phyloP scores from a whole-genome alignment of 1,140 invertebrate genomes.

The Drosophila pallidifrons region DNA sequence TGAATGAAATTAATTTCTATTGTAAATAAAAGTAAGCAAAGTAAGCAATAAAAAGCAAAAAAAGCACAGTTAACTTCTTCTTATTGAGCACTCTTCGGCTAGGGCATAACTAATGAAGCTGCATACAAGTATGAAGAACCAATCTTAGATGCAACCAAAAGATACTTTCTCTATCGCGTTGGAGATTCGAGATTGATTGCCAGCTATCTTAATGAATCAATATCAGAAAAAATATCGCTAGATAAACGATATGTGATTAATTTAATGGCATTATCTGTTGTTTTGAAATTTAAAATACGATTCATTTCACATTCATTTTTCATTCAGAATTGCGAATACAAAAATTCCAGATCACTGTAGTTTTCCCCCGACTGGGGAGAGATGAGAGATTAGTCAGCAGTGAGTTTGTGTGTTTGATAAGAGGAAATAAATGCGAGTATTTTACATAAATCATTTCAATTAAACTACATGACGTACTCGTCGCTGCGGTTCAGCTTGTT shows the following conservation, averaged over 20 bases:
- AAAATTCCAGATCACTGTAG: slow-evolving; percentile 7
- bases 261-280: slow-evolving; percentile 1
- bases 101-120: slow-evolving; percentile 28
- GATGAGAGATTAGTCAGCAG: slow-evolving; percentile 51
- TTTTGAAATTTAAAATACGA: slow-evolving; percentile 10
- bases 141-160: neutral
- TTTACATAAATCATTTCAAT: slow-evolving; percentile 70
- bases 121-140: neutral
- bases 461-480: slow-evolving; percentile 63
- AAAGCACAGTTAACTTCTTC: slow-evolving; percentile 46
- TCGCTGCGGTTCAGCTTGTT: slow-evolving; percentile 16
- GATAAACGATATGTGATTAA: slow-evolving; percentile 5
- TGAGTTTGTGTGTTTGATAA: neutral
- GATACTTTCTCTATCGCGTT: slow-evolving; percentile 8
- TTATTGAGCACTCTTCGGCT: slow-evolving; percentile 17
- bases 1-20: slow-evolving; percentile 82
- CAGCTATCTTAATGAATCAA: neutral
- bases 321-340: slow-evolving; percentile 5
- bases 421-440: slow-evolving; percentile 37
- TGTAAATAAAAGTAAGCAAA: slow-evolving; percentile 58
- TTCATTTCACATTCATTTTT: slow-evolving; percentile 1
- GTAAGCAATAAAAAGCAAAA: slow-evolving; percentile 44
- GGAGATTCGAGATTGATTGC: too few species aligned
- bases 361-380: slow-evolving; percentile 5
- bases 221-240: neutral